Base-by-base conservation (phyloP, 2,113 vertebrate species). In the Pelecanoides urinatrix region DNA sequence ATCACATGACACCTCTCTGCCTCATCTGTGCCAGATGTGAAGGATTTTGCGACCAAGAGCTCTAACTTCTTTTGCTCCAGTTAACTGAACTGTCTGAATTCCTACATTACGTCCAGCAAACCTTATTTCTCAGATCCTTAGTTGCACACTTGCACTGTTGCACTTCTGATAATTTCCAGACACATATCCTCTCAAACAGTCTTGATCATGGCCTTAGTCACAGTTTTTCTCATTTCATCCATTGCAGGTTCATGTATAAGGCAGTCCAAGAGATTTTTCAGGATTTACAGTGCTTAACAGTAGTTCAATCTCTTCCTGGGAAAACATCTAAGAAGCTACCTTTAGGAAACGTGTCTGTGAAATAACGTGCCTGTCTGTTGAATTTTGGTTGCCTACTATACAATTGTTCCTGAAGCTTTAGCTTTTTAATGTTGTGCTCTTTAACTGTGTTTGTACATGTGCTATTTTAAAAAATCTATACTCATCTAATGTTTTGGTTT, bases 371-470 rank as follows among this genome's bases (percentile, higher is more conserved):
- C 89, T 92, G 78, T 88, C 58, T 92, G 79, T 63, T 88, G 67
- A 91, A 73, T 58, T 92, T 92, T 83, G 53, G 53, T 94, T 93
- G 88, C 86, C 53, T 90, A 61, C 17, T 90, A 76, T 66, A 86
- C 44, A 68, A 45, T 22, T 92, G 79, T 86, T 96, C 72, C 66
- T 88, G 30, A 88, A 93, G 40, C 52, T 58, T 77, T 12, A 90
- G 59, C 47, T 88, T 86, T 92, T 23, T 77, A 62, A 63, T 92
- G 66, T 81, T 89, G 38, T 95, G 32, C 36, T 86, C 3, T 93
- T 72, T 52, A 90, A 88, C 34, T 91, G 88, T 95, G 50, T 90
- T 90, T 94, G 88, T 94, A 91, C 32, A 11, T 79, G 47, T 86
- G 38, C 45, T 92, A 62, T 45, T 86, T 86, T 86, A 70, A 77